Conservation (phyloP, 2,888 invertebrate species). For the Tiphia femorata region DNA sequence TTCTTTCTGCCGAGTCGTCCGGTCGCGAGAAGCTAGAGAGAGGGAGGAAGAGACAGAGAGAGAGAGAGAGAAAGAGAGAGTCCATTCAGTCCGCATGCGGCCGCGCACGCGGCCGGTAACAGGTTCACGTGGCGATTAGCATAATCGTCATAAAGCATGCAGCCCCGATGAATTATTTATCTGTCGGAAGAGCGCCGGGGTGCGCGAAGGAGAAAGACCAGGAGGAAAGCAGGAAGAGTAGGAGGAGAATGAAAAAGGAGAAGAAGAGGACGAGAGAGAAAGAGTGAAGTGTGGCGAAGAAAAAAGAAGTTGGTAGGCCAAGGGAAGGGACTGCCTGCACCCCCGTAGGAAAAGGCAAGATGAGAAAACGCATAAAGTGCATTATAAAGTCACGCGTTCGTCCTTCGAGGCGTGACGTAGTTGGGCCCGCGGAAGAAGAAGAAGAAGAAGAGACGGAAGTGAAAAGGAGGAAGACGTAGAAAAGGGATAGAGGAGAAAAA, state of each 20-base stretch:
- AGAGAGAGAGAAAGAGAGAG: not conserved
- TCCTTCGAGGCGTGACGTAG: not conserved
- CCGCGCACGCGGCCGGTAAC: constrained; percentile 53
- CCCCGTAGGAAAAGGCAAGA: too few relatives aligned
- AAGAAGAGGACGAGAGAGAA: constrained; percentile 24
- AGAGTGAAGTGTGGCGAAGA: constrained; percentile 22
- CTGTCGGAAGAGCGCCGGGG: constrained; percentile 50
- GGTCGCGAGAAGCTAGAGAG: too few relatives aligned
- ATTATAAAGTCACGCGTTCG: constrained; percentile 7
- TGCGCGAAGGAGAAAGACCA: constrained; percentile 19
- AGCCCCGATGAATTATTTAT: constrained; percentile 69
- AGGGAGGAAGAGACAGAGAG: constrained; percentile 19
- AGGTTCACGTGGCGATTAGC: constrained; percentile 66
- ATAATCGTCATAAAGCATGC: constrained; percentile 68
- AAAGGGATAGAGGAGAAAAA: constrained; percentile 12
- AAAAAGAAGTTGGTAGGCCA: constrained; percentile 34
- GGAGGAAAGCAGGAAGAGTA: not conserved
- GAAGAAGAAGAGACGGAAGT: constrained; percentile 6
- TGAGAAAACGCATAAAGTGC: too few relatives aligned
- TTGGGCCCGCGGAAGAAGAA: constrained; percentile 17
- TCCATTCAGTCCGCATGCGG: constrained; percentile 41
- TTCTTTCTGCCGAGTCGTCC: too few relatives aligned
- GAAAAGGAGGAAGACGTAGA: constrained; percentile 21
- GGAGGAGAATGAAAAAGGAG: constrained; percentile 22
- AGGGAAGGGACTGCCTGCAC: too few relatives aligned